phyloP scores from a whole-genome alignment of 1,140 invertebrate species.

The Calliopsis andreniformis region DNA sequence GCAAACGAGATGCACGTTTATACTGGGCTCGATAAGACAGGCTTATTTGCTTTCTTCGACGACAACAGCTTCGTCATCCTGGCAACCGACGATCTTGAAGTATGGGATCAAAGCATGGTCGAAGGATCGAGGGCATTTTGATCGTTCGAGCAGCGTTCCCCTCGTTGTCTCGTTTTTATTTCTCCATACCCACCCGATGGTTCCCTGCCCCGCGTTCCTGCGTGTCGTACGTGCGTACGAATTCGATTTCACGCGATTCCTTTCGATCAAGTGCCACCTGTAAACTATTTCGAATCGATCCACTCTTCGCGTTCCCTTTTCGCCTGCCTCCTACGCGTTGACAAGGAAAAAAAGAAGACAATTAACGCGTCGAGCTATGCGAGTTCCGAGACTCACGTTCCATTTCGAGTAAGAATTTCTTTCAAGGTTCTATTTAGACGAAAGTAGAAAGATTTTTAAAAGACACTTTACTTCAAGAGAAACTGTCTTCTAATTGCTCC shows the following conservation, averaged over 20 bases:
- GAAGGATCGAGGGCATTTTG: constrained; percentile 56
- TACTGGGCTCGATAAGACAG: constrained; percentile 37
- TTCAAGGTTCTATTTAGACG: neutral
- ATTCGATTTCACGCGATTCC: constrained; percentile 70
- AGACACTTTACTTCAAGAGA: neutral
- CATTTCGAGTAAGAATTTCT: neutral
- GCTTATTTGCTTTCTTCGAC: constrained; percentile 54
- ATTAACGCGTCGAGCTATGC: constrained; percentile 52
- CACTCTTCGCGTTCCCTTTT: constrained; percentile 12
- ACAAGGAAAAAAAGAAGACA: constrained; percentile 59
- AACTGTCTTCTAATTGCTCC: constrained; percentile 37
- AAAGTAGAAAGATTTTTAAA: neutral
- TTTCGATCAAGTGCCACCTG: constrained; percentile 58
- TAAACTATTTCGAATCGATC: constrained; percentile 62
- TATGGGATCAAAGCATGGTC: constrained; percentile 32
- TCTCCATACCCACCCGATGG: constrained; percentile 13
- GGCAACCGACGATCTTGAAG: constrained; percentile 53
- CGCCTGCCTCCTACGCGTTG: constrained; percentile 20
- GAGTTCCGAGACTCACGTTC: constrained; percentile 27
- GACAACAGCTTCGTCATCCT: constrained; percentile 60
- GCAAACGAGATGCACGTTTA: constrained; percentile 26
- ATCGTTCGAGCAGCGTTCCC: constrained; percentile 39
- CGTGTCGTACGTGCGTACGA: constrained; percentile 68
- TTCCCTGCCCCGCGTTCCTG: constrained; percentile 53
- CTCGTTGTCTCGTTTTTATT: constrained; percentile 28